These are phyloP conservation scores for Oegoconia quadripuncta DNA, from an alignment of 2,888 invertebrate genomes.

Conservation along the genomic window DNA sequence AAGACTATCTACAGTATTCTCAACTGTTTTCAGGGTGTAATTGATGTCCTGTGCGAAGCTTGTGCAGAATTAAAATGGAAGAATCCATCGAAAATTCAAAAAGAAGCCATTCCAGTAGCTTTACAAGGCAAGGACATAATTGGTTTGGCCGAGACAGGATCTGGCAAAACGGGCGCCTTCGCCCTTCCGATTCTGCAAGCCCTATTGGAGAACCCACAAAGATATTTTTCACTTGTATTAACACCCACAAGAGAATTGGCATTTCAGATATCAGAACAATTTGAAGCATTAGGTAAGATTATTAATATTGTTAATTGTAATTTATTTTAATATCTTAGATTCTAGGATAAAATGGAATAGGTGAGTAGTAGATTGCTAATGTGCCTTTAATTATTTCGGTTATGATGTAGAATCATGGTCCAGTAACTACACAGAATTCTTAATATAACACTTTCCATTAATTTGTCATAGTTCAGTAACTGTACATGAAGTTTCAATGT, in stretches of 20 bases:
- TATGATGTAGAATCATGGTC: no score
- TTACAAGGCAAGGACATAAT: conserved; percentile 87
- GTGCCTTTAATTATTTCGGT: no score
- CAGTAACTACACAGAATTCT: no score
- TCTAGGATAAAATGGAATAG: no score
- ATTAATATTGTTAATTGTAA: no score
- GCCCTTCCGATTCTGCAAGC: conserved; percentile 97
- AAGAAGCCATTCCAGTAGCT: conserved; percentile 94
- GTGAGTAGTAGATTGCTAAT: no score
- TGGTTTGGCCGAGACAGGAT: conserved; percentile 89
- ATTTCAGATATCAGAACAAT: conserved; percentile 98
- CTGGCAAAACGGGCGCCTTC: conserved; percentile 98
- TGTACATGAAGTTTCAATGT: no score
- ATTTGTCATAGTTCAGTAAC: no score
- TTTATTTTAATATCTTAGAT: no score
- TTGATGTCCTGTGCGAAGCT: conserved; percentile 93
- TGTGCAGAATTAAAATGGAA: conserved; percentile 97
- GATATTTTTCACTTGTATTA: conserved; percentile 94
- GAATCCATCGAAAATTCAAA: conserved; percentile 95
- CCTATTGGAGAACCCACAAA: conserved; percentile 92
- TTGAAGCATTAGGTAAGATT: conserved; percentile 93
- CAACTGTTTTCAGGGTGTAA: conserved; percentile 90
- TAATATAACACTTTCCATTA: no score
- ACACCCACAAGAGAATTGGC: conserved; percentile 99
- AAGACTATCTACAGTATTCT: no score